Percentiles rank a stretch among this genome's conserved stretches.
Evolutionary conservation across 2,888 invertebrate species (phyloP).

Genomic region (Drosophila prostipennis): DNA sequence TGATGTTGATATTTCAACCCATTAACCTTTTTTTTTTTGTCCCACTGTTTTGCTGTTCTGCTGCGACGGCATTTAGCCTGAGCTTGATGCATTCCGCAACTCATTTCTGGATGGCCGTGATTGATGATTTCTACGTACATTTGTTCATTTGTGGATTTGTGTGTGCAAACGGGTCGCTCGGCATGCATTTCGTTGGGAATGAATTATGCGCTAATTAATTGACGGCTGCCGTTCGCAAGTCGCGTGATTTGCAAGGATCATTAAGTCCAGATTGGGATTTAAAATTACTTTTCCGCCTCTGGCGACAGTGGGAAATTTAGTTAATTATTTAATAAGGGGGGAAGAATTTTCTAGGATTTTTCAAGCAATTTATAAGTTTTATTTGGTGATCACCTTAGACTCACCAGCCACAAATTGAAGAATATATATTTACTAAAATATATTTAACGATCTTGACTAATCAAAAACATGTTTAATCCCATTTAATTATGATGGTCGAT

Average conservation of each 20-base stretch:
- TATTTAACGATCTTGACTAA: no score
- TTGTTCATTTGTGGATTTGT: constrained; percentile 25
- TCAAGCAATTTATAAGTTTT: no score
- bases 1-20: constrained; percentile 67
- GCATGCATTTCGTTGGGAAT: constrained; percentile 45
- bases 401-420: no score
- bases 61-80: constrained; percentile 26
- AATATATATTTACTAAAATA: no score
- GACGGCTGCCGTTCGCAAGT: constrained; percentile 33
- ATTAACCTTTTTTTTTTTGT: constrained; percentile 61
- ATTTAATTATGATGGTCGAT: no score
- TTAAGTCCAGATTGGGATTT: constrained; percentile 36
- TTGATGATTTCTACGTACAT: constrained; percentile 55
- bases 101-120: constrained; percentile 57
- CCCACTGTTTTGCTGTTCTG: constrained; percentile 6
- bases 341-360: no score
- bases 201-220: constrained; percentile 65
- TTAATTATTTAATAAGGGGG: no score
- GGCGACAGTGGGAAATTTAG: neutral
- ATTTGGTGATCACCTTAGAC: no score
- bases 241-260: constrained; percentile 48
- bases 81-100: constrained; percentile 47
- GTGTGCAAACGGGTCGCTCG: constrained; percentile 54
- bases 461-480: no score
- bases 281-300: constrained; percentile 26